Base-by-base conservation (phyloP, 2,113 vertebrate genomes). In the Silurus glanis region DNA sequence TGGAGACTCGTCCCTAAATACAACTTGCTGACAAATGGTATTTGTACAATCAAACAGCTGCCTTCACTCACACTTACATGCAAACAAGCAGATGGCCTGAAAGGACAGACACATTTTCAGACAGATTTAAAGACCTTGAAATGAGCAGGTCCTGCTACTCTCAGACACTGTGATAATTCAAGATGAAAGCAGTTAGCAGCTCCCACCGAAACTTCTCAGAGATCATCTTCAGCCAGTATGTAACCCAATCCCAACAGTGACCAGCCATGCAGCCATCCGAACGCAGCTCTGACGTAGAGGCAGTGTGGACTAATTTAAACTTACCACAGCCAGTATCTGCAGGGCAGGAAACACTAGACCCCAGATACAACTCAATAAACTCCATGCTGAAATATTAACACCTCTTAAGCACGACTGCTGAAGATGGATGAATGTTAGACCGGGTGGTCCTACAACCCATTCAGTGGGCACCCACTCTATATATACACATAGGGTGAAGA, bases 401-500 rank as follows among this genome's bases (percentile, higher is more conserved):
- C 91, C 88, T 90, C 51, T 37, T 45, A 17, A 75, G 49, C 61
- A 75, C 3, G 23, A 62, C 25, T 61, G 53, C 21, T 72, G 64
- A 62, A 80, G 83, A 85, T 67, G 82, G 87, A 85, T 90, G 90
- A 90, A 91, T 90, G 90, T 92, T 89, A 45, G 81, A 51, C 80
- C 19, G 62, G 88, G 86, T 87, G 88, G 80, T 82, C 83, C 55
- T 47, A 55, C 37, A 83, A 87, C 56, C 76, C 89, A 84, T 87
- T 86, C 88, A 80, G 88, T 78, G 61, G 82, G 82, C 61, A 56
- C 55, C 78, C 55, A 85, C 92, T 92, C 95, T 95, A 95, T 93
- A 94, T 94, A 94, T 94, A 95, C 91, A 91, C 75, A 61, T 16
- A 16, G 90, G 86, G 91, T 94, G 92, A 94, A 91, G 93, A 95